Evolutionary conservation across 2,113 vertebrate genomes (phyloP).

Genomic region (Leptobrachium ailaonicum): DNA sequence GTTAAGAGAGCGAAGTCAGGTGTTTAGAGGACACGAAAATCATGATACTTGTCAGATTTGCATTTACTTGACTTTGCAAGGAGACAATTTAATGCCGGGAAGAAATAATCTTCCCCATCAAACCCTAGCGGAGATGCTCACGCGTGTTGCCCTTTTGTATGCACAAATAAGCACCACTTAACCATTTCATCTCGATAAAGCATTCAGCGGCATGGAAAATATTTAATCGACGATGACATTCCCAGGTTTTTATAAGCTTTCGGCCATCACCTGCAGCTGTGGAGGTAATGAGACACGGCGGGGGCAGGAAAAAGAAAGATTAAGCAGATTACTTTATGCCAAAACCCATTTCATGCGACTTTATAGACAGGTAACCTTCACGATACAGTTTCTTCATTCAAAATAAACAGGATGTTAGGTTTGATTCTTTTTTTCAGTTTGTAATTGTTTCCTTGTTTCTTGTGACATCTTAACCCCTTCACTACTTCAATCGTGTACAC

Average conservation of each 20-base stretch:
- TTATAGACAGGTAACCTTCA: conserved; percentile 31
- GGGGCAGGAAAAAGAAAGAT: conserved; percentile 36
- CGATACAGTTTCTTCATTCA: not conserved
- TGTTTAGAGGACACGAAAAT: too few relatives aligned
- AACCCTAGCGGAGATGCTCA: too few relatives aligned
- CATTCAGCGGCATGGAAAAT: not conserved
- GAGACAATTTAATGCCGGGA: too few relatives aligned
- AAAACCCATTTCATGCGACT: conserved; percentile 33
- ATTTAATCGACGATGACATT: conserved; percentile 9
- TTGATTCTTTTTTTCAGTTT: not conserved
- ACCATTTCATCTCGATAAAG: conserved; percentile 23
- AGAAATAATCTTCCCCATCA: too few relatives aligned
- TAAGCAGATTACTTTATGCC: conserved; percentile 41
- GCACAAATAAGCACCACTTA: conserved; percentile 4
- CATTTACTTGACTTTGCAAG: too few relatives aligned
- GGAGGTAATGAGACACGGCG: conserved; percentile 39
- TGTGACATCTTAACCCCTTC: not conserved
- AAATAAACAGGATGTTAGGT: conserved; percentile 22
- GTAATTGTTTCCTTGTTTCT: not conserved
- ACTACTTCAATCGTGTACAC: too few relatives aligned
- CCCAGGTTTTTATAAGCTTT: conserved; percentile 36
- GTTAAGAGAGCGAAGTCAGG: too few relatives aligned
- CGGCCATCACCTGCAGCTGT: conserved; percentile 20
- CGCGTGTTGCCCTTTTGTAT: not conserved
- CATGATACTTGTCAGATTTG: too few relatives aligned